Evolutionary conservation across 2,113 vertebrate species (phyloP).

Genomic region (Camarhynchus parvulus): DNA sequence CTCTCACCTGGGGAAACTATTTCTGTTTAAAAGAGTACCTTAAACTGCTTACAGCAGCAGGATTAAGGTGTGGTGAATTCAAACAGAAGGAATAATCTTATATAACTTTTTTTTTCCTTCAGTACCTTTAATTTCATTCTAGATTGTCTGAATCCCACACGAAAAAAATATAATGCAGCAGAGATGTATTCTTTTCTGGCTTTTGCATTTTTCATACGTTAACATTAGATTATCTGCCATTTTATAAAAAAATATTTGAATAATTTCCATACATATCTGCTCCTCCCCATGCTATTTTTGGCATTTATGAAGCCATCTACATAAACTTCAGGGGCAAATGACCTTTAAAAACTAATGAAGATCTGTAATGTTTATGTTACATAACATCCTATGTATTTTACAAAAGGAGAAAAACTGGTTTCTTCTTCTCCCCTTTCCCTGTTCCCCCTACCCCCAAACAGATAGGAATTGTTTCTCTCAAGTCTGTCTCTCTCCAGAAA

Average conservation of each 20-base stretch:
- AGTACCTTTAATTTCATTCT: background rate
- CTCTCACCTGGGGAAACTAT: background rate
- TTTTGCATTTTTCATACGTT: background rate
- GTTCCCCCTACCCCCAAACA: background rate
- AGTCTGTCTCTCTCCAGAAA: background rate
- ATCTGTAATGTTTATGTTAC: background rate
- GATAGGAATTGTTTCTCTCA: background rate
- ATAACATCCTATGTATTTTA: background rate
- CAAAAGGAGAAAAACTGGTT: background rate
- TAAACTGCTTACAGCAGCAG: background rate
- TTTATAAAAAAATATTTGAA: background rate
- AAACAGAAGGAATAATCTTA: background rate
- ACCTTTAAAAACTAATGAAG: slow-evolving; percentile 2
- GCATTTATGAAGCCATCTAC: background rate
- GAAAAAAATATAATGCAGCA: background rate
- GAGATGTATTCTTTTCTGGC: background rate
- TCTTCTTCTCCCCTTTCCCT: background rate
- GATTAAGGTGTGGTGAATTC: background rate
- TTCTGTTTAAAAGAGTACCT: background rate
- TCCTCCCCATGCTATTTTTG: background rate
- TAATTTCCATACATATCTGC: background rate
- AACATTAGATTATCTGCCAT: background rate
- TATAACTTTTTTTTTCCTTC: background rate
- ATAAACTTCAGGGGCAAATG: background rate
- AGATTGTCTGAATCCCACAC: background rate